Evolutionary conservation across 2,113 vertebrate genomes (phyloP).

Genomic region (Triplophysa tibetana): DNA sequence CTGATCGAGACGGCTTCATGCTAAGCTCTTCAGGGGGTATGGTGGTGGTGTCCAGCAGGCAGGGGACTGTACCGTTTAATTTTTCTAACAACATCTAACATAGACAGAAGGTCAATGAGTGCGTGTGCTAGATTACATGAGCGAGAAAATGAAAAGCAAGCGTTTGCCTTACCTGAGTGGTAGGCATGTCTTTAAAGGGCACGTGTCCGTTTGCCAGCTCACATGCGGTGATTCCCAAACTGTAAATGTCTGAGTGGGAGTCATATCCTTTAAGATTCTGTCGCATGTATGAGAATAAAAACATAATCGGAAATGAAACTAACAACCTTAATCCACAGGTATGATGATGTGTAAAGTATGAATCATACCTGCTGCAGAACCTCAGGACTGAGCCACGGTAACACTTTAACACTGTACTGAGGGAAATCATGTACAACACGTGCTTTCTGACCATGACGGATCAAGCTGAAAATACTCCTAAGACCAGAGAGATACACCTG

Average conservation of each 20-base stretch:
- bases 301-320: not conserved
- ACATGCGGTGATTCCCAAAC: slow-evolving; percentile 95
- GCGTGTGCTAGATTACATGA: not conserved
- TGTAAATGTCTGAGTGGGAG: slow-evolving; percentile 97
- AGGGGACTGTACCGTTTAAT: slow-evolving; percentile 93
- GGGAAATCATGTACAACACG: slow-evolving; percentile 95
- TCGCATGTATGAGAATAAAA: slow-evolving; percentile 15
- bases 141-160: not conserved
- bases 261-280: slow-evolving; percentile 97
- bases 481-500: slow-evolving; percentile 94
- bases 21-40: slow-evolving; percentile 93
- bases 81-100: slow-evolving; percentile 95
- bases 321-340: not conserved
- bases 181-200: slow-evolving; percentile 99
- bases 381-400: slow-evolving; percentile 97
- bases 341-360: not conserved
- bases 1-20: slow-evolving; percentile 84
- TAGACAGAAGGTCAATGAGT: not conserved
- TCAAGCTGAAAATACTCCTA: slow-evolving; percentile 93
- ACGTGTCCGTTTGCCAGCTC: slow-evolving; percentile 97
- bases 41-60: slow-evolving; percentile 92
- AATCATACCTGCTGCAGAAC: slow-evolving; percentile 90
- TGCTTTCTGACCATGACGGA: slow-evolving; percentile 89
- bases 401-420: slow-evolving; percentile 90
- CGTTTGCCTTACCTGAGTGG: slow-evolving; percentile 81